phyloP scores from a whole-genome alignment of 2,888 invertebrate species.

The Beris chalybata region DNA sequence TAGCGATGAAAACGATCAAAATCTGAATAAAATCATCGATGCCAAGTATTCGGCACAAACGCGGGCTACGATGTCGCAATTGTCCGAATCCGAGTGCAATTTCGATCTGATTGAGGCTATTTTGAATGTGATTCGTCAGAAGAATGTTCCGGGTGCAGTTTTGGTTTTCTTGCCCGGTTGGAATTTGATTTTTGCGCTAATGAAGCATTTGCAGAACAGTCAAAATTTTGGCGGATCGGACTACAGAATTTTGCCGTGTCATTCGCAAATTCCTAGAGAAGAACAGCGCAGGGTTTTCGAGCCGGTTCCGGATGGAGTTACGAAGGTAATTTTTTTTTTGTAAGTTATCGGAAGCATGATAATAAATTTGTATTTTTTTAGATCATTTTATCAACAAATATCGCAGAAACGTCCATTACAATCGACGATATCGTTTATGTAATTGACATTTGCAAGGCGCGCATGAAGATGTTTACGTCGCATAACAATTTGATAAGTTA shows the following conservation, averaged over 20 bases:
- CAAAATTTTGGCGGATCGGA: conserved; percentile 67
- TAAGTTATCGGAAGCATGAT: not conserved
- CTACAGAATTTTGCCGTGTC: conserved; percentile 88
- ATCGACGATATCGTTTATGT: conserved; percentile 99
- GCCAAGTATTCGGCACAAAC: conserved; percentile 64
- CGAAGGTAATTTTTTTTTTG: conserved; percentile 65
- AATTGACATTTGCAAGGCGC: conserved; percentile 95
- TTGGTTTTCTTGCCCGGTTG: conserved; percentile 95
- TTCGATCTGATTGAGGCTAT: conserved; percentile 90
- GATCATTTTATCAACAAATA: conserved; percentile 96
- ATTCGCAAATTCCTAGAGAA: conserved; percentile 94
- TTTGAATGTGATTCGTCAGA: conserved; percentile 64
- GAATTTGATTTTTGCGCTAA: conserved; percentile 92
- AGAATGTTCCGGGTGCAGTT: conserved; percentile 77
- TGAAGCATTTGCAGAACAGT: conserved; percentile 80
- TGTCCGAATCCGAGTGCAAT: conserved; percentile 88
- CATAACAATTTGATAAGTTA: conserved; percentile 99
- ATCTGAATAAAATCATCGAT: conserved; percentile 69
- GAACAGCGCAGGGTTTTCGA: conserved; percentile 94
- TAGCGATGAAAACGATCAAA: conserved; percentile 69
- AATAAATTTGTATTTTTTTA: conserved; percentile 48
- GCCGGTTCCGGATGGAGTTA: conserved; percentile 78
- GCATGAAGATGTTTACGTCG: conserved; percentile 96
- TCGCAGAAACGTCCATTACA: conserved; percentile 97
- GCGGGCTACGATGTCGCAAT: conserved; percentile 67